Evolutionary conservation across 2,888 invertebrate species (phyloP).

Genomic region (Odontomyia ornata): DNA sequence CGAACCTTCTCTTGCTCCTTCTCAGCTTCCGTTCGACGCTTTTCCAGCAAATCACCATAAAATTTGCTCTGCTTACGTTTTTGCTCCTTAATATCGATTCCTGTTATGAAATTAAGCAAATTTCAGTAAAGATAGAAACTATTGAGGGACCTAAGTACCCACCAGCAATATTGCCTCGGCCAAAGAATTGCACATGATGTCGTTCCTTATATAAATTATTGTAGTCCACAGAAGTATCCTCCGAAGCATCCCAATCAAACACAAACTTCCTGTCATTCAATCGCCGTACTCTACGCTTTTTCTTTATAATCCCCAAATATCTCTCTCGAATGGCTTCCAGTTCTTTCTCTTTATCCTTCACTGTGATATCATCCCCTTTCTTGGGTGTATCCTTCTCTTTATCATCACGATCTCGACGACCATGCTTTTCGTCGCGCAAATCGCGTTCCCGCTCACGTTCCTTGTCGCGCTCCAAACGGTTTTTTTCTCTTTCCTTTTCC

Average conservation of each 20-base stretch:
- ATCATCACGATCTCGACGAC: conserved; percentile 68
- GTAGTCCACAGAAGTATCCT: conserved; percentile 98
- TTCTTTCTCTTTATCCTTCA: conserved; percentile 91
- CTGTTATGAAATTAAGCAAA: conserved; percentile 59
- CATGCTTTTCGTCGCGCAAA: conserved; percentile 62
- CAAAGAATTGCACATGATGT: conserved; percentile 98
- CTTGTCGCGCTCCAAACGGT: conserved; percentile 61
- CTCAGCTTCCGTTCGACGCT: conserved; percentile 93
- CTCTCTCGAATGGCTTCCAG: conserved; percentile 95
- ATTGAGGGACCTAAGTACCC: not conserved
- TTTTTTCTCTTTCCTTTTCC: conserved; percentile 54
- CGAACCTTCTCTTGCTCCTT: conserved; percentile 95
- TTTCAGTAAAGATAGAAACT: no score
- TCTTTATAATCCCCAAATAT: conserved; percentile 92
- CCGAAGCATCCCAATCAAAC: conserved; percentile 99
- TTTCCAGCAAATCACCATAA: conserved; percentile 94
- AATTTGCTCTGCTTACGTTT: conserved; percentile 96
- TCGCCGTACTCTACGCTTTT: conserved; percentile 89
- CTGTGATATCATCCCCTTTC: conserved; percentile 61
- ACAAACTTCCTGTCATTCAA: conserved; percentile 99
- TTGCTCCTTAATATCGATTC: conserved; percentile 96
- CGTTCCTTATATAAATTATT: conserved; percentile 95
- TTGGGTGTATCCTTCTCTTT: conserved; percentile 63
- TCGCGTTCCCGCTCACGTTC: conserved; percentile 67
- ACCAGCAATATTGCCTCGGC: conserved; percentile 91